Conservation (phyloP, 2,113 vertebrate genomes). For the Megaptera novaeangliae region DNA sequence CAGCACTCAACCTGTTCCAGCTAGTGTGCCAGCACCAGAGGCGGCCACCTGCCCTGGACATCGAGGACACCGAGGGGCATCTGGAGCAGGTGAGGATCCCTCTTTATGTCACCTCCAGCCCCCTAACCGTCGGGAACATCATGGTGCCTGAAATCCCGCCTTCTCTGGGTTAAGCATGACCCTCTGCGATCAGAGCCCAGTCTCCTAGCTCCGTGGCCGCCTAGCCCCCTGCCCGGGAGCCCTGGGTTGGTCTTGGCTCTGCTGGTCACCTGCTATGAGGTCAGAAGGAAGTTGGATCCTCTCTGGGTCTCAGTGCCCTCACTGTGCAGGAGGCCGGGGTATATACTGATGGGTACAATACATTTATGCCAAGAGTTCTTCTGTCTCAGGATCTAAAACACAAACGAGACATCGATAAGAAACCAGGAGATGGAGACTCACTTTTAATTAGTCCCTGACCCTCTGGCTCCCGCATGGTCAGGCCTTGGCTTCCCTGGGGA, state of each 20-base stretch:
- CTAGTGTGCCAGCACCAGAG: constrained; percentile 52
- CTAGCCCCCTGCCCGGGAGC: neutral
- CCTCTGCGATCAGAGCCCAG: neutral
- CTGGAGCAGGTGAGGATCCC: constrained; percentile 80
- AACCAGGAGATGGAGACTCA: neutral
- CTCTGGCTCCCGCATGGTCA: neutral
- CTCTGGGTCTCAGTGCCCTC: neutral
- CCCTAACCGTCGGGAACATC: neutral
- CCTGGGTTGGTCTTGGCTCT: neutral
- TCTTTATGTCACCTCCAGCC: neutral
- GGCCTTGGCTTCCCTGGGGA: neutral
- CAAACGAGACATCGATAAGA: neutral
- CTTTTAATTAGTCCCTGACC: no score
- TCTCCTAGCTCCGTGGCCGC: neutral
- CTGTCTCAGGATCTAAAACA: neutral
- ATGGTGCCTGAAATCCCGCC: accelerated
- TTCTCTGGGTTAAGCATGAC: neutral
- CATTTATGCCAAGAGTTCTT: neutral
- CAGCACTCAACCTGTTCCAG: constrained; percentile 85
- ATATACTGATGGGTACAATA: accelerated
- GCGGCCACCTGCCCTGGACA: neutral
- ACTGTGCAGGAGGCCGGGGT: no score
- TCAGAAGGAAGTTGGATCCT: neutral
- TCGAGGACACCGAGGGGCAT: constrained; percentile 83
- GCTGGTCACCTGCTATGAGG: neutral